phyloP scores from a whole-genome alignment of 2,888 invertebrate genomes.

The Drosophila ezoana region DNA sequence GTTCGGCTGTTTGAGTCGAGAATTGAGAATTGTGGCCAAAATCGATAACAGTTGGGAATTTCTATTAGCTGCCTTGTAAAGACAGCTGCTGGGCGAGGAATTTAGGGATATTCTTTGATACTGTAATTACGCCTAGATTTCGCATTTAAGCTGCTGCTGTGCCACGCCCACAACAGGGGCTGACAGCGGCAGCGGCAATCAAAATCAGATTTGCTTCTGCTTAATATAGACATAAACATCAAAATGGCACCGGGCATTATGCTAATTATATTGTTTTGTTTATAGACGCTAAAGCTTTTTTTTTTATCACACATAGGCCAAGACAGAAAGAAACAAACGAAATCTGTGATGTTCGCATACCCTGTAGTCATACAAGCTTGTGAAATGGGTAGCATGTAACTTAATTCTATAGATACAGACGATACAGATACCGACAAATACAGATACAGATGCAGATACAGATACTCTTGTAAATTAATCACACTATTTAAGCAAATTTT shows the following conservation, averaged over 20 bases:
- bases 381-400: too few relatives aligned
- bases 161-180: constrained; percentile 16
- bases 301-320: constrained; percentile 32
- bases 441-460: too few relatives aligned
- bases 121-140: constrained; percentile 17
- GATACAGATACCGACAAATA: too few relatives aligned
- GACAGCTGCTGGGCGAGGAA: background rate
- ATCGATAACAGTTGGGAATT: constrained; percentile 18
- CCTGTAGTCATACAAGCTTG: background rate
- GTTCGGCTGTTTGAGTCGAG: constrained; percentile 5
- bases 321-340: background rate
- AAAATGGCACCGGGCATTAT: constrained; percentile 42
- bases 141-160: constrained; percentile 2
- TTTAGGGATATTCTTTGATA: background rate
- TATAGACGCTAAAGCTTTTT: constrained; percentile 32
- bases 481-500: too few relatives aligned
- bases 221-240: constrained; percentile 38
- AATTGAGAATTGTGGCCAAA: constrained; percentile 6
- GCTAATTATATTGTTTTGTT: constrained; percentile 64
- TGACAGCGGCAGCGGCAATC: constrained; percentile 29
- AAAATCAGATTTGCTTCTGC: constrained; percentile 50
- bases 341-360: background rate
- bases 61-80: background rate
- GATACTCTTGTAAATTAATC: too few relatives aligned
- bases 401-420: too few relatives aligned